Evolutionary conservation across 64 coral and sea anemone species (phyloP).

Genomic region (Montipora cactus): DNA sequence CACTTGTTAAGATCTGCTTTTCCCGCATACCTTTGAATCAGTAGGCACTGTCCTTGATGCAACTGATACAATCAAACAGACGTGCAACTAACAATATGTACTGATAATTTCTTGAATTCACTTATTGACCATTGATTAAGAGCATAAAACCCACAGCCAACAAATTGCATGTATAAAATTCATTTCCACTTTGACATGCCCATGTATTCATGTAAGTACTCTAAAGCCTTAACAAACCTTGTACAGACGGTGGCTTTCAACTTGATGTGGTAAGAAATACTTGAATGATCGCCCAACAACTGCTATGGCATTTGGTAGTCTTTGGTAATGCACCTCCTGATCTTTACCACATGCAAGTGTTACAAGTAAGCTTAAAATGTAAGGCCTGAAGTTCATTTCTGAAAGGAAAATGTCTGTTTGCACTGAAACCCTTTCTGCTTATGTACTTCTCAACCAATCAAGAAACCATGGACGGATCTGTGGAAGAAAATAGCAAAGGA

Average conservation of each 20-base stretch:
- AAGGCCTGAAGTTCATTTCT: conserved; percentile 30
- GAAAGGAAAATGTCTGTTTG: neutral
- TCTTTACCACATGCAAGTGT: neutral
- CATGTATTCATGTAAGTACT: neutral
- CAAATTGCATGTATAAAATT: no score
- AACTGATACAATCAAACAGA: no score
- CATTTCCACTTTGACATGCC: no score
- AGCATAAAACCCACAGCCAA: no score
- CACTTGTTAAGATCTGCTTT: no score
- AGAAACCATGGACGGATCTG: conserved; percentile 14
- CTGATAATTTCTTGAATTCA: no score
- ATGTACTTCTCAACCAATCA: neutral
- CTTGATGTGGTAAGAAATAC: conserved; percentile 40
- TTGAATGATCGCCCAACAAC: conserved; percentile 74
- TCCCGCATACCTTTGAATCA: no score
- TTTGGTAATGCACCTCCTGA: conserved; percentile 26
- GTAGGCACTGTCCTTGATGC: no score
- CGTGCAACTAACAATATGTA: no score
- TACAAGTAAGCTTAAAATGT: neutral
- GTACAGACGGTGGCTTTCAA: neutral
- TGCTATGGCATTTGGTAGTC: conserved; percentile 81
- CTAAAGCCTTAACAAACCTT: neutral
- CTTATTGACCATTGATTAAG: no score
- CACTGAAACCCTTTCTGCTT: neutral
- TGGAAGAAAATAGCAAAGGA: neutral